phyloP scores from a whole-genome alignment of 2,888 invertebrate species.

The Xestia xanthographa region DNA sequence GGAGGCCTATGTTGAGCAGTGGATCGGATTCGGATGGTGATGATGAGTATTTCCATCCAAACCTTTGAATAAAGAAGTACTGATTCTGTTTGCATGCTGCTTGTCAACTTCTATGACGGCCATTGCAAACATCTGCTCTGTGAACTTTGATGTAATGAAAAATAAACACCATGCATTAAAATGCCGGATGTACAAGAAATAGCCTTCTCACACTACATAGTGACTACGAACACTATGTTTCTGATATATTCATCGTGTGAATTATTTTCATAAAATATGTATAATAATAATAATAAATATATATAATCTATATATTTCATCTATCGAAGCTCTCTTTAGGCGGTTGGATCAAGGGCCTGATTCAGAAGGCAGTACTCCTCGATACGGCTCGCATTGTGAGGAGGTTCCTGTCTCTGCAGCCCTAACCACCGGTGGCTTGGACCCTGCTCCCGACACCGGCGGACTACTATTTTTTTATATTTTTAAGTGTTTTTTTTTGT shows the following conservation, averaged over 20 bases:
- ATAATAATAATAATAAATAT: too few relatives aligned
- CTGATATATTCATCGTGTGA: conserved; percentile 15
- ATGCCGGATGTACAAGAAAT: background rate
- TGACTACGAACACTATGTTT: background rate
- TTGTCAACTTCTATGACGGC: background rate
- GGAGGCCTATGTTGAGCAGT: background rate
- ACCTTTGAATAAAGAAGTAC: background rate
- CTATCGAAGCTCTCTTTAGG: too few relatives aligned
- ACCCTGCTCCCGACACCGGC: too few relatives aligned
- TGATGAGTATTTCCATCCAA: background rate
- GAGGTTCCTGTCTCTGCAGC: too few relatives aligned
- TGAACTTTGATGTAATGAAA: background rate
- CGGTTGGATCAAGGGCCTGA: too few relatives aligned
- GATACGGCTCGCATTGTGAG: too few relatives aligned
- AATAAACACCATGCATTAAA: conserved; percentile 9
- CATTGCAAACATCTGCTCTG: background rate
- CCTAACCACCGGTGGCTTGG: too few relatives aligned
- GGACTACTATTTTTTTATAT: too few relatives aligned
- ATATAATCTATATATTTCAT: too few relatives aligned
- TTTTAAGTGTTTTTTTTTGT: too few relatives aligned
- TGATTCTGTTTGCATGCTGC: background rate
- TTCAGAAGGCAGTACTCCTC: too few relatives aligned
- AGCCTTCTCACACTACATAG: background rate
- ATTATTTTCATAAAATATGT: conserved; percentile 30
- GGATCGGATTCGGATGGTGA: background rate